Base-by-base conservation (phyloP, 2,888 invertebrate species). In the Amphipyra tragopoginis region DNA sequence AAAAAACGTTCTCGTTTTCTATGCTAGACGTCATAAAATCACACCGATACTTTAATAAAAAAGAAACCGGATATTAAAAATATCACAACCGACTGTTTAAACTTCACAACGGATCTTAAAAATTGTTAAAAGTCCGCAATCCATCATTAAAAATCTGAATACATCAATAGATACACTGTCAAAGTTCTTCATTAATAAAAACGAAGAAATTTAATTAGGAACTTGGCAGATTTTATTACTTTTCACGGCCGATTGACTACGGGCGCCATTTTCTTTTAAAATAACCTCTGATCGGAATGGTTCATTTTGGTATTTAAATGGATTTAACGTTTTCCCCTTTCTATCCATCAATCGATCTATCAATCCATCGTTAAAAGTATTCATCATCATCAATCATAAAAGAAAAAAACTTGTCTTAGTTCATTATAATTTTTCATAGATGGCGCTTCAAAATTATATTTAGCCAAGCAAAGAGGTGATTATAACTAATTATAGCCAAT, bases 221-320 rank as follows among this genome's bases (percentile, higher is more conserved):
- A 71, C 64, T 71, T 57, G 47, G 48, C 72, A 51, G 45, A 54
- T 57, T 66, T 61, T 51, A 58, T 67, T 54, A 61, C 58, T 58
- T 68, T 77, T 60, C 54, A 60, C 42, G 55, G 34, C 44, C 51
- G 47, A 71, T 80, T 80, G 65, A 80, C 74, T 53, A 48, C 43
- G 60, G 44, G 33, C 43, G 57, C 47, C 54, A 71, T 69, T 68
- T 77, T 21, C n/a, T n/a, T n/a, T n/a, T n/a, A n/a, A n/a, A n/a
- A n/a, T n/a, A n/a, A n/a, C n/a, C n/a, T n/a, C n/a, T n/a, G n/a
- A n/a, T n/a, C n/a, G n/a, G n/a, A n/a, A n/a, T n/a, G n/a, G n/a
- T n/a, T n/a, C n/a, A n/a, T n/a, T n/a, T n/a, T n/a, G n/a, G n/a
- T n/a, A n/a, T n/a, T n/a, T n/a, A n/a, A 51, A 66, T 60, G 45